Evolutionary conservation across 2,113 vertebrate genomes (phyloP).

Genomic region (Entomyzon cyanotis): DNA sequence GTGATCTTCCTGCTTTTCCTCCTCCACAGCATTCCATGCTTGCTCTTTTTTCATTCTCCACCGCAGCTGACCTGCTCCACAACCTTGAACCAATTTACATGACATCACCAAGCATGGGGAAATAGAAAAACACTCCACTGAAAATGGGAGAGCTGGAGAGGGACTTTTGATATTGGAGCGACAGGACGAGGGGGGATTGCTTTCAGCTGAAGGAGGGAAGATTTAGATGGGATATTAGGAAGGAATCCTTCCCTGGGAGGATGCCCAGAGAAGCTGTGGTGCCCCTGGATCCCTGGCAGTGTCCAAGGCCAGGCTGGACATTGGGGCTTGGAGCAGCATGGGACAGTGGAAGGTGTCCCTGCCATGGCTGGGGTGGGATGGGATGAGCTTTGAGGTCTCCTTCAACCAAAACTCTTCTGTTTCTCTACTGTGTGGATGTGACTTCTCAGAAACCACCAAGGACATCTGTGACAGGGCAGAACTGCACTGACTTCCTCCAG

Average conservation of each 20-base stretch:
- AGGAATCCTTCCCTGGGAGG: fast-evolving
- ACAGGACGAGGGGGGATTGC: neutral
- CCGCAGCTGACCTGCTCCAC: neutral
- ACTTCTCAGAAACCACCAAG: neutral
- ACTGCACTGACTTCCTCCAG: fast-evolving
- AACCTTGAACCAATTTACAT: neutral
- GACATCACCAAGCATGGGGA: neutral
- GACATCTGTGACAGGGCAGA: neutral
- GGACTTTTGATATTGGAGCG: neutral
- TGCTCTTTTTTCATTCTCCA: neutral
- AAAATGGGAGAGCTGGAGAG: neutral
- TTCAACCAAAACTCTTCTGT: neutral
- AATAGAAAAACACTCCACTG: fast-evolving
- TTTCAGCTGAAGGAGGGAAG: neutral
- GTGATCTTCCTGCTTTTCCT: neutral
- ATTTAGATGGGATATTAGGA: neutral
- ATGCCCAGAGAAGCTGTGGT: neutral
- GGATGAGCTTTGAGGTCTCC: neutral
- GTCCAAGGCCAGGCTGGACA: neutral
- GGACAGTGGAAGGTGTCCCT: neutral
- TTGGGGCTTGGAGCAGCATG: neutral
- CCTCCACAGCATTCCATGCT: neutral
- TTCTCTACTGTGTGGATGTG: fast-evolving
- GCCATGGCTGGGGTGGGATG: fast-evolving
- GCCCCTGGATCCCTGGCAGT: neutral